These are phyloP conservation scores for Magallana ariakensis DNA, from an alignment of 1,140 invertebrate genomes.

Conservation along the genomic window DNA sequence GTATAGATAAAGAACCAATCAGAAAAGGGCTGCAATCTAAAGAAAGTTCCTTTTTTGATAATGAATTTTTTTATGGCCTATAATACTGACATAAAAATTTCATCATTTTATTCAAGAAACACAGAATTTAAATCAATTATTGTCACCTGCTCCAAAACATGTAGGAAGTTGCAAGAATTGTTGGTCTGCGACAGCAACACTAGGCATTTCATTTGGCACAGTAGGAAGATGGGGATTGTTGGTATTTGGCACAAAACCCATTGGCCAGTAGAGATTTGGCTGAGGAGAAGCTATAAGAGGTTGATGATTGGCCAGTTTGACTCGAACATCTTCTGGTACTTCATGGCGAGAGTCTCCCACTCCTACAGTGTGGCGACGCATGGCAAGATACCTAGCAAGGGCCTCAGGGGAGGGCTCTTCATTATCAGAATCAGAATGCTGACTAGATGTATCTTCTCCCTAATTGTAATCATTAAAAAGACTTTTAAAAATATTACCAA, in stretches of 20 bases:
- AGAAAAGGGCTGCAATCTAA: too few species aligned
- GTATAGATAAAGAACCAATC: too few species aligned
- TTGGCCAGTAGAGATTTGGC: constrained; percentile 67
- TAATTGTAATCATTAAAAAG: constrained; percentile 22
- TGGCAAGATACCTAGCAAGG: constrained; percentile 80
- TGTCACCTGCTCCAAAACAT: constrained; percentile 90
- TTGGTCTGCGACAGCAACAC: constrained; percentile 81
- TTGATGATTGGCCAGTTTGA: constrained; percentile 76
- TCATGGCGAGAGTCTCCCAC: constrained; percentile 92
- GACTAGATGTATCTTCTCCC: constrained; percentile 68
- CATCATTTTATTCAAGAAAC: too few species aligned
- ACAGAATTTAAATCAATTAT: too few species aligned
- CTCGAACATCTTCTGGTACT: constrained; percentile 79
- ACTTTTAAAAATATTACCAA: too few species aligned
- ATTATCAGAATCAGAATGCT: constrained; percentile 82
- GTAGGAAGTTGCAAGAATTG: constrained; percentile 94
- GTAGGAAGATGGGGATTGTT: constrained; percentile 83
- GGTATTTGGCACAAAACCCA: constrained; percentile 80
- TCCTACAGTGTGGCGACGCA: constrained; percentile 93
- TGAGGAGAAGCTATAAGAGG: constrained; percentile 71
- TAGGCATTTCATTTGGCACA: constrained; percentile 59
- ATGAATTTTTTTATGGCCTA: too few species aligned
- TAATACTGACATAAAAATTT: too few species aligned
- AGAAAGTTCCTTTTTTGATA: too few species aligned
- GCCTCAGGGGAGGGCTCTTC: constrained; percentile 79